Evolutionary conservation across 37 sponge, comb jelly and placozoan genomes (phyloP), one percentile per base, ranked within the genome.

Genomic region (Spongilla lacustris): DNA sequence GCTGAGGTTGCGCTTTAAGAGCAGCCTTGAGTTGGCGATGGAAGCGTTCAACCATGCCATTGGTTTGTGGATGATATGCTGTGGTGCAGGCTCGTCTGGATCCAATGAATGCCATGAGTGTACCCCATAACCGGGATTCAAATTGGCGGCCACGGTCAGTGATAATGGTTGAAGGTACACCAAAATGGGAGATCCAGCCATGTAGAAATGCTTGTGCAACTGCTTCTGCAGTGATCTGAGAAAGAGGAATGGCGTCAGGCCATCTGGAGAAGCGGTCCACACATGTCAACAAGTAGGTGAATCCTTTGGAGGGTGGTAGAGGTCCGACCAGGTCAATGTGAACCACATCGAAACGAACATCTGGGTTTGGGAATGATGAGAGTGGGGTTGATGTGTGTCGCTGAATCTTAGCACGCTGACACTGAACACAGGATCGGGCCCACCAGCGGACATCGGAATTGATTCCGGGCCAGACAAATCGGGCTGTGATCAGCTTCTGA

Each of bases 261-360:
- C 90, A 90, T 2, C 81, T 48, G 4, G 90, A 85, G 58, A 75
- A 90, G 2, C 85, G 85, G 46, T 90, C 91, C 25, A 90, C 38
- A 38, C 77, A 82, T 26, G 86, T 91, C n/a, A 87, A 74, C 26
- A 91, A 84, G 75, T 91, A 87, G 0, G 88, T 66, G 85, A 33
- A 83, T 5, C 92, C 92, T 30, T 67, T 66, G 21, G 92, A 91
- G 32, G 87, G 67, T 8, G 92, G 88, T 0, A 91, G 87, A 35
- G 92, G 92, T 29, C 92, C 92, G 48, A 91, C 92, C 10, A 91
- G 31, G 70, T 91, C 84, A 30, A 91, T 79, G 84, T 91, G 91
- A 73, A 91, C 34, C 66, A 71, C 26, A 35, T 85, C 71, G 69
- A 91, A 90, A n/a, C 83, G 83, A 48, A 50, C 73, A 32, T 91